phyloP scores from a whole-genome alignment of 30 jellyfish, hydroid and myxozoan species.

The Hydractinia symbiolongicarpus region DNA sequence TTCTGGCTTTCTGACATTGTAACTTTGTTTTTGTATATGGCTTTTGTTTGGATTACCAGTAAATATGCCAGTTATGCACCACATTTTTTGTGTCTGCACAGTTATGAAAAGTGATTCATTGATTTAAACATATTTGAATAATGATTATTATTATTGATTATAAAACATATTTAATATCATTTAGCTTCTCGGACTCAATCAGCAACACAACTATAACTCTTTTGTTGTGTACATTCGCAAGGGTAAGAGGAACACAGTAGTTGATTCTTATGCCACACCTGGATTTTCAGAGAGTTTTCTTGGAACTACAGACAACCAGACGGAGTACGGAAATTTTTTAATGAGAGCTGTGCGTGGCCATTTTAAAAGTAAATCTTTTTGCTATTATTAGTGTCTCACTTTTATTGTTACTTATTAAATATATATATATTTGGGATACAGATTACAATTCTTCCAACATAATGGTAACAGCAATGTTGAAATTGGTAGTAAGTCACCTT shows the following conservation, averaged over 20 bases:
- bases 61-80: too few relatives aligned
- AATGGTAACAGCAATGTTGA: neutral
- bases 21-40: too few relatives aligned
- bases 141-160: too few relatives aligned
- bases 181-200: conserved; percentile 3
- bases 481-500: neutral
- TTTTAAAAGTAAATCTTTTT: neutral
- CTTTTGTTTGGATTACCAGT: too few relatives aligned
- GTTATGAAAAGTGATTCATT: too few relatives aligned
- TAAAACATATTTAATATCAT: neutral
- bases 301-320: neutral
- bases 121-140: too few relatives aligned
- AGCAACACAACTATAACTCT: neutral
- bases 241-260: conserved; percentile 4
- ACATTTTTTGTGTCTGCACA: too few relatives aligned
- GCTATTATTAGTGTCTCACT: too few relatives aligned
- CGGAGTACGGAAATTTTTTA: neutral
- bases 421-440: neutral
- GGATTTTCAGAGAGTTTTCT: conserved; percentile 3
- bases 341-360: conserved; percentile 9
- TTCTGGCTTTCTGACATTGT: too few relatives aligned
- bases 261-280: neutral
- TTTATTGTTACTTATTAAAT: too few relatives aligned
- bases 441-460: neutral
- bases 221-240: neutral